These are phyloP conservation scores for Parotia lawesii DNA, from an alignment of 2,113 vertebrate genomes.

Conservation along the genomic window DNA sequence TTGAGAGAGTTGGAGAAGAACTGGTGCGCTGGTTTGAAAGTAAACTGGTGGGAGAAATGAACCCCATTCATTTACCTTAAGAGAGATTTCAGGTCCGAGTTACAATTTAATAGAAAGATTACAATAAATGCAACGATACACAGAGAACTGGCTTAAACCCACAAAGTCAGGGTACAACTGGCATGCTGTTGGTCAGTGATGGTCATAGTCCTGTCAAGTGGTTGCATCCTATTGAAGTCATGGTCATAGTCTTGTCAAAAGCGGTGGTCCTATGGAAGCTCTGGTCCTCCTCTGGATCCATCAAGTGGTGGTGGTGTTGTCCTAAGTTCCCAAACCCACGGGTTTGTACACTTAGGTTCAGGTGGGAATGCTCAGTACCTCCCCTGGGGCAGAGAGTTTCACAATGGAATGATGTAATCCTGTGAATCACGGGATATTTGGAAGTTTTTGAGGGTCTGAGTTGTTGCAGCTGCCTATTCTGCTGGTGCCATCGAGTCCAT, in stretches of 20 bases:
- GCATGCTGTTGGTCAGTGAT: accelerated
- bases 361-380: neutral
- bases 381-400: neutral
- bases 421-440: neutral
- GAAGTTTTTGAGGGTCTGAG: neutral
- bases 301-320: neutral
- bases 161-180: neutral
- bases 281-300: neutral
- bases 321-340: neutral
- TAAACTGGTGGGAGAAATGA: neutral
- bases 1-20: neutral
- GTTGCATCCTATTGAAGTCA: too few relatives aligned
- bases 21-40: neutral
- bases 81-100: neutral
- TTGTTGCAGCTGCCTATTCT: neutral
- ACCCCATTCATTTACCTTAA: neutral
- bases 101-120: neutral
- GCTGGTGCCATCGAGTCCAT: neutral
- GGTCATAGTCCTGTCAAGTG: neutral
- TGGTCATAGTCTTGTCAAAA: neutral
- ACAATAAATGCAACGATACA: neutral
- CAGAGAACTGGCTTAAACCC: neutral
- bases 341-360: neutral
- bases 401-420: neutral
- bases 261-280: neutral